phyloP scores from a whole-genome alignment of 2,888 invertebrate genomes.

The Lymantria dispar region DNA sequence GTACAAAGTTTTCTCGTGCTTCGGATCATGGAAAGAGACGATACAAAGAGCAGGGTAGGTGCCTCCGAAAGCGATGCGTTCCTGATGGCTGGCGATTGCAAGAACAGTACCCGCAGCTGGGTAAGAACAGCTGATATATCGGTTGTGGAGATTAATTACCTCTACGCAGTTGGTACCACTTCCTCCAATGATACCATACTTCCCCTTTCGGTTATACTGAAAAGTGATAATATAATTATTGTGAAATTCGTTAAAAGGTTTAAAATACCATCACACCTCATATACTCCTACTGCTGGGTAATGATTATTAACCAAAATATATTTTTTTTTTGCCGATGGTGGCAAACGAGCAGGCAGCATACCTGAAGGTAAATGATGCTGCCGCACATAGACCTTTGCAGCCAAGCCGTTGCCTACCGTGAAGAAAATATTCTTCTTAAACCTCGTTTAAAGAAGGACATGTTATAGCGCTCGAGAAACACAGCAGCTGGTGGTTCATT shows the following conservation, averaged over 20 bases:
- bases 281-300: too few species aligned
- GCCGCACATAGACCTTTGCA: too few species aligned
- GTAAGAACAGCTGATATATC: constrained; percentile 70
- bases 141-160: constrained; percentile 71
- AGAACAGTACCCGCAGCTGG: constrained; percentile 58
- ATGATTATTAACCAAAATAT: too few species aligned
- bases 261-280: too few species aligned
- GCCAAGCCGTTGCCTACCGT: too few species aligned
- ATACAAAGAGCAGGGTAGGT: constrained; percentile 63
- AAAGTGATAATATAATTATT: constrained; percentile 14
- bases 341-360: too few species aligned
- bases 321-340: too few species aligned
- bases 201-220: constrained; percentile 74
- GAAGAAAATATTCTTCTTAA: too few species aligned
- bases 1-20: constrained; percentile 58
- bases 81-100: constrained; percentile 59
- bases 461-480: too few species aligned
- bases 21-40: constrained; percentile 68
- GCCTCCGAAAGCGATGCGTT: constrained; percentile 70
- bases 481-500: too few species aligned
- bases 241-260: background rate
- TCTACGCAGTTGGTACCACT: constrained; percentile 73
- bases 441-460: too few species aligned
- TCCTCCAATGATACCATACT: constrained; percentile 71
- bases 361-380: too few species aligned